A percentile compares a stretch with the other conserved stretches of the same genome.
These are phyloP conservation scores for Heterotilapia buettikoferi DNA, from an alignment of 2,113 vertebrate genomes.

Conservation along the genomic window DNA sequence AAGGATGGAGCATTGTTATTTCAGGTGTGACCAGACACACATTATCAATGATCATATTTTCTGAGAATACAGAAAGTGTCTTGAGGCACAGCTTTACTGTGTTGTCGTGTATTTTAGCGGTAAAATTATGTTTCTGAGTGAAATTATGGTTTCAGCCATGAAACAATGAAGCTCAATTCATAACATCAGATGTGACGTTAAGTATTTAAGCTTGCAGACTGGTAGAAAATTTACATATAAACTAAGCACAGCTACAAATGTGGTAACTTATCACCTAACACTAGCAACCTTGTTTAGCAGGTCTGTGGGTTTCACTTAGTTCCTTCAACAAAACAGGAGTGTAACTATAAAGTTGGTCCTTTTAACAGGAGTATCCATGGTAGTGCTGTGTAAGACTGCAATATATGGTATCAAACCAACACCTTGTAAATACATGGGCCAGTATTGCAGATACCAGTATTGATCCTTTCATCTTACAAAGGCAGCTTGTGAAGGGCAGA, in stretches of 20 bases:
- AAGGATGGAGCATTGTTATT: not conserved
- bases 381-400: not conserved
- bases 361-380: not conserved
- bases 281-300: not conserved
- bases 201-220: not conserved
- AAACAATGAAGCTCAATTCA: not conserved
- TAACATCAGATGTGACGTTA: not conserved
- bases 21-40: not conserved
- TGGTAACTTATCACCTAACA: not conserved
- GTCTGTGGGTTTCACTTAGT: not conserved
- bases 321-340: not conserved
- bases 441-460: not conserved
- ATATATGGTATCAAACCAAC: not conserved
- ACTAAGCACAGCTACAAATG: not conserved
- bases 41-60: not conserved
- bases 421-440: not conserved
- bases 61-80: not conserved
- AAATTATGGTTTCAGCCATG: not conserved
- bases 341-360: not conserved
- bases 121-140: not conserved
- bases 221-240: not conserved
- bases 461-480: not conserved
- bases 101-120: accelerated
- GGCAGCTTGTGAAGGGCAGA: not conserved
- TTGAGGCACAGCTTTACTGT: not conserved